Conservation (phyloP, 2,888 invertebrate genomes). For the Tiliacea citrago region DNA sequence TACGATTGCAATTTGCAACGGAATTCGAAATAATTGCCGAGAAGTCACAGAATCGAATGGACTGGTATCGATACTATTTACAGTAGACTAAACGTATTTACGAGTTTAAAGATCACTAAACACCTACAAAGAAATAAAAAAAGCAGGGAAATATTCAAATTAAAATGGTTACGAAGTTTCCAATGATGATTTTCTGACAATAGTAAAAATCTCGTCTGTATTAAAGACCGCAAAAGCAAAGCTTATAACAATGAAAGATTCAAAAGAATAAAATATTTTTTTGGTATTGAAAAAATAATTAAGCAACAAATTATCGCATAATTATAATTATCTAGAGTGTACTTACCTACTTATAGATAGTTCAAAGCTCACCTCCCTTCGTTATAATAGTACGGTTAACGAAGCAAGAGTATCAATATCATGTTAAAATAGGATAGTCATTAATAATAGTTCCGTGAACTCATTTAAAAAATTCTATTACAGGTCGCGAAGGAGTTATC, state of each 20-base stretch:
- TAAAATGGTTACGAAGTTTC: too few species aligned
- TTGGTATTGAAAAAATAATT: not conserved
- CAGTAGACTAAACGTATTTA: not conserved
- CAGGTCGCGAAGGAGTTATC: conserved; percentile 9
- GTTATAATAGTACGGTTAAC: not conserved
- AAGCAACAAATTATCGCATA: not conserved
- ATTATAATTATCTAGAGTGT: too few species aligned
- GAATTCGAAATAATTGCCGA: conserved; percentile 20
- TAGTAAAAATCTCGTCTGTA: not conserved
- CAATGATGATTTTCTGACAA: not conserved
- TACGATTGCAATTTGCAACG: conserved; percentile 16
- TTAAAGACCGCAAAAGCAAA: not conserved
- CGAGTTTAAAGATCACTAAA: too few species aligned
- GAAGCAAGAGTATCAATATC: not conserved
- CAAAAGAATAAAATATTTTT: not conserved
- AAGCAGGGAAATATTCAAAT: too few species aligned
- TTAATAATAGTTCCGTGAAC: not conserved
- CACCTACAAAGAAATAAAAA: too few species aligned
- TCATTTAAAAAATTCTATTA: conserved; percentile 46
- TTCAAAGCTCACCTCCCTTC: too few species aligned
- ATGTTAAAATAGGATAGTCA: not conserved
- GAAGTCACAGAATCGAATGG: conserved; percentile 2
- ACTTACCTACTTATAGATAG: not conserved
- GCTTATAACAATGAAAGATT: not conserved
- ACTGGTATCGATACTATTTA: not conserved